A percentile compares a stretch with the other conserved stretches of the same genome.
Evolutionary conservation across 2,113 vertebrate genomes (phyloP).

Genomic region (Clarias gariepinus): DNA sequence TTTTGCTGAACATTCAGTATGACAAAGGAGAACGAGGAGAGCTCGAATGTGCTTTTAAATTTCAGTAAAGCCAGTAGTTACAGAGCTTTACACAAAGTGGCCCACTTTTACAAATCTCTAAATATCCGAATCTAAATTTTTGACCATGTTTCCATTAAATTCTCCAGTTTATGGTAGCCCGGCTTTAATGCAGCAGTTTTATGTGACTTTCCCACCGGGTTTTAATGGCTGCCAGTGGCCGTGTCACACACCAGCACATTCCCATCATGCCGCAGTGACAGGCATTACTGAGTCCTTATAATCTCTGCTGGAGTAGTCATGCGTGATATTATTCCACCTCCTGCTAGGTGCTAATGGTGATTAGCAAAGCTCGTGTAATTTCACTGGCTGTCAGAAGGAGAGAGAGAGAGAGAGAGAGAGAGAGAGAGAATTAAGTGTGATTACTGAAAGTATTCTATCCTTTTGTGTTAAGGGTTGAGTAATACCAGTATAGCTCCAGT

Average conservation of each 20-base stretch:
- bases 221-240: constrained; percentile 38
- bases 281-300: constrained; percentile 39
- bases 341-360: constrained; percentile 46
- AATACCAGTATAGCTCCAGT: neutral
- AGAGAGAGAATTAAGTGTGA: neutral
- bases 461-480: neutral
- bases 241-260: constrained; percentile 39
- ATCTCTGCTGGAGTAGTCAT: constrained; percentile 45
- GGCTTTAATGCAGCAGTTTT: neutral
- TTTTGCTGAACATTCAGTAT: neutral
- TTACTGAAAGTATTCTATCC: neutral
- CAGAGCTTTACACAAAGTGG: neutral
- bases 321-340: constrained; percentile 43
- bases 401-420: neutral
- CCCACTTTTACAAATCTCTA: neutral
- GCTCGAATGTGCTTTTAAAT: neutral
- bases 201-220: neutral
- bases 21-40: no score
- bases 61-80: neutral
- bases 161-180: neutral
- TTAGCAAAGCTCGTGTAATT: constrained; percentile 38
- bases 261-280: constrained; percentile 38
- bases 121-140: neutral
- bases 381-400: constrained; percentile 27
- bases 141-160: neutral